These are phyloP conservation scores for Aphelenchoides bicaudatus DNA, from an alignment of 2,888 invertebrate species.

Conservation along the genomic window DNA sequence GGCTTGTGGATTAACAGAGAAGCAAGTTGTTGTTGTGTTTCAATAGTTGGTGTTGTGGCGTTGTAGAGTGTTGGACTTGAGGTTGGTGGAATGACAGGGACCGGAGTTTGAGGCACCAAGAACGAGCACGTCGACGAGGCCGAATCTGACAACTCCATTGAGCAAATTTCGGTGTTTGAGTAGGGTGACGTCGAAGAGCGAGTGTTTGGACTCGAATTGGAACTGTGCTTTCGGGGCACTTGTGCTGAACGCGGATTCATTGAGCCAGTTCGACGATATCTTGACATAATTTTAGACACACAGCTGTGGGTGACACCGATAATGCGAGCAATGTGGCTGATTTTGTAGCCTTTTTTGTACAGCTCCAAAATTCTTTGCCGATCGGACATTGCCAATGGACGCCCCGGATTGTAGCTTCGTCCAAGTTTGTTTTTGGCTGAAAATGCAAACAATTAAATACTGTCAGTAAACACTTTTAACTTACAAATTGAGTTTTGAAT, in stretches of 20 bases:
- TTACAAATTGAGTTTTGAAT: constrained; percentile 8
- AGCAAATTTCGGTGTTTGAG: not conserved
- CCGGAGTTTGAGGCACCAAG: not conserved
- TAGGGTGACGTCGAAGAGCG: constrained; percentile 7
- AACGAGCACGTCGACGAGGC: not conserved
- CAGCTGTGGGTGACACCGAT: constrained; percentile 54
- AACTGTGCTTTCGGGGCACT: constrained; percentile 8
- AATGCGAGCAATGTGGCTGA: constrained; percentile 50
- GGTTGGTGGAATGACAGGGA: not conserved
- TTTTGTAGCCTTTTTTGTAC: constrained; percentile 50
- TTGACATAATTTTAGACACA: constrained; percentile 52
- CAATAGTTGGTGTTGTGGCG: not conserved
- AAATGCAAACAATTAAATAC: constrained; percentile 2
- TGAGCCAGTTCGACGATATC: constrained; percentile 51
- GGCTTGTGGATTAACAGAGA: constrained; percentile 12
- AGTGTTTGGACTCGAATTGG: not conserved
- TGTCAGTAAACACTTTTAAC: not conserved
- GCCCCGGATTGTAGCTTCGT: constrained; percentile 47
- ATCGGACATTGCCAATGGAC: constrained; percentile 50
- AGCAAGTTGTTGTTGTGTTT: not conserved
- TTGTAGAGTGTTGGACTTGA: not conserved
- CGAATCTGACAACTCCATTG: too few species aligned
- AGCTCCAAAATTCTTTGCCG: constrained; percentile 46
- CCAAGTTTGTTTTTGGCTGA: constrained; percentile 43
- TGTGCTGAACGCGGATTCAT: constrained; percentile 45